Conservation (phyloP, 2,113 vertebrate genomes). For the Psittacus erithacus region DNA sequence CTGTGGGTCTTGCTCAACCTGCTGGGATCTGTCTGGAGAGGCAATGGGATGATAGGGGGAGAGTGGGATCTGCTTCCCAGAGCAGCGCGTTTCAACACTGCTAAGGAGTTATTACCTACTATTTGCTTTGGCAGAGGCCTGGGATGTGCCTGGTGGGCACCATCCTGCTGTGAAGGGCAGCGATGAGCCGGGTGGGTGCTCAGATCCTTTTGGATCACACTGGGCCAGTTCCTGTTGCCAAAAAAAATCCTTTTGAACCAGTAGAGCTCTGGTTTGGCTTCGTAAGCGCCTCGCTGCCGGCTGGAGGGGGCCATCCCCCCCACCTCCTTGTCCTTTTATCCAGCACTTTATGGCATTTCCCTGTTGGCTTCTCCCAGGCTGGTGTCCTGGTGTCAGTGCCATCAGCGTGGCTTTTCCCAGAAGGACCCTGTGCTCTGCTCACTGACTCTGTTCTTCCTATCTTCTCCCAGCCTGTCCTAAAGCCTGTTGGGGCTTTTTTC, state of each 20-base stretch:
- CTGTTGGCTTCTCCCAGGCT: not conserved
- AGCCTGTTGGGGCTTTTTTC: not conserved
- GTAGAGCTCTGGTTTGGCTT: not conserved
- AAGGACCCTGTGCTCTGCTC: not conserved
- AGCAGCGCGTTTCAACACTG: slow-evolving; percentile 12
- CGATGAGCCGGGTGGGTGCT: rapidly evolving
- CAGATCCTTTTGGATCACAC: not conserved
- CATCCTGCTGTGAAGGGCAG: not conserved
- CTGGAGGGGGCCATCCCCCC: not conserved
- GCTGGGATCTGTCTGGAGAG: not conserved
- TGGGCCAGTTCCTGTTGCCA: not conserved
- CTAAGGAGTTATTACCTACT: not conserved
- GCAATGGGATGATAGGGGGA: not conserved
- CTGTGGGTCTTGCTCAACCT: not conserved
- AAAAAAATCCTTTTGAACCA: not conserved
- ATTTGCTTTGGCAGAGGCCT: not conserved
- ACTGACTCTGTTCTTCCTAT: rapidly evolving
- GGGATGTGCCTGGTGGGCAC: rapidly evolving
- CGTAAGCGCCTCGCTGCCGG: rapidly evolving
- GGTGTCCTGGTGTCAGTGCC: not conserved
- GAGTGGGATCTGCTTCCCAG: not conserved
- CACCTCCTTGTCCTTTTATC: not conserved
- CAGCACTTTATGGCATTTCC: rapidly evolving
- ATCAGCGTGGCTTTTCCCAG: not conserved
- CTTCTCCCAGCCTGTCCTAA: not conserved